Conservation (phyloP, 1,140 invertebrate species). For the Drosophila takahashii region DNA sequence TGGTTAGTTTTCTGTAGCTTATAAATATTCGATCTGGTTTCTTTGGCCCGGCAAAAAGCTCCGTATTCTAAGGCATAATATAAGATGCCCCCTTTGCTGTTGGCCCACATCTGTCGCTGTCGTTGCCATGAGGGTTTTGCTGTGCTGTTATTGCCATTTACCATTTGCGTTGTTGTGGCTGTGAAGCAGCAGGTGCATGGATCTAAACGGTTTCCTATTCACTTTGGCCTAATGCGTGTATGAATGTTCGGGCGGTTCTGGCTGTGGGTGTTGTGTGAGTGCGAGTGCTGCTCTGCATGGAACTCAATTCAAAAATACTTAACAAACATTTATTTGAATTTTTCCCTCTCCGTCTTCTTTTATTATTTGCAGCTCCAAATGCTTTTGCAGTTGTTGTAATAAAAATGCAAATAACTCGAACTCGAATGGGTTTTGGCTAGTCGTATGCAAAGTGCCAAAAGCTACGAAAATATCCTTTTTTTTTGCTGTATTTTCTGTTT, state of each 20-base stretch:
- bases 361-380: slow-evolving; percentile 42
- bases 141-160: slow-evolving; percentile 42
- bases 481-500: slow-evolving; percentile 20
- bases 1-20: no score
- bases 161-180: slow-evolving; percentile 40
- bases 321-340: slow-evolving; percentile 83
- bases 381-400: slow-evolving; percentile 76
- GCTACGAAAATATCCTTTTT: slow-evolving; percentile 33
- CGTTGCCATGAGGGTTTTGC: slow-evolving; percentile 18
- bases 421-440: slow-evolving; percentile 63
- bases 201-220: slow-evolving; percentile 55
- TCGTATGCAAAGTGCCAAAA: slow-evolving; percentile 82
- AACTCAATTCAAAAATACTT: slow-evolving; percentile 83
- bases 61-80: background rate
- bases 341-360: slow-evolving; percentile 35
- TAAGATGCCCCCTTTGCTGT: slow-evolving; percentile 8
- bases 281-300: slow-evolving; percentile 16
- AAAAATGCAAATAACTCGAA: slow-evolving; percentile 80
- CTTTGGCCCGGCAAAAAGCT: background rate
- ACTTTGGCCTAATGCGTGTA: slow-evolving; percentile 53
- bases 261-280: slow-evolving; percentile 1
- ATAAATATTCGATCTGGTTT: background rate
- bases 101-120: slow-evolving; percentile 31
- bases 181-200: slow-evolving; percentile 73
- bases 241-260: slow-evolving; percentile 32